Conservation (phyloP, 2,113 vertebrate species). For the Sturnira hondurensis region DNA sequence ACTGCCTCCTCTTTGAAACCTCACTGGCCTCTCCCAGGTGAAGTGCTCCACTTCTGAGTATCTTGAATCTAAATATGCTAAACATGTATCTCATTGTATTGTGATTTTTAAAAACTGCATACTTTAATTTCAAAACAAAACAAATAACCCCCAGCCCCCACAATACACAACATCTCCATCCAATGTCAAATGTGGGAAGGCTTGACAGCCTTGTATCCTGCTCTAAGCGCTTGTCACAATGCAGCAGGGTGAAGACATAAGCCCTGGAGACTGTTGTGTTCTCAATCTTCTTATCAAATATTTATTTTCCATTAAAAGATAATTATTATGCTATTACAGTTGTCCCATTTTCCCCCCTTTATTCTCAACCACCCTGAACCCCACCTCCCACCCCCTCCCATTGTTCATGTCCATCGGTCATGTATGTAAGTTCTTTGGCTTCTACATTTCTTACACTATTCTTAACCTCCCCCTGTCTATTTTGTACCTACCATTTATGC, state of each 20-base stretch:
- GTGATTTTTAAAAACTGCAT: conserved; percentile 7
- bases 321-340: too few species aligned
- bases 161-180: conserved; percentile 59
- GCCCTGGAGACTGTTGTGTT: conserved; percentile 93
- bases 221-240: conserved; percentile 93
- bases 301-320: conserved; percentile 52
- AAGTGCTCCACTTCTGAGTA: neutral
- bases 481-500: too few species aligned
- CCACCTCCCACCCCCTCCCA: too few species aligned
- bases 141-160: neutral
- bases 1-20: neutral
- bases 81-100: neutral
- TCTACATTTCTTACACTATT: too few species aligned
- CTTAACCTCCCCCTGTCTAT: too few species aligned
- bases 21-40: neutral
- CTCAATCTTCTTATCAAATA: conserved; percentile 89
- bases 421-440: too few species aligned
- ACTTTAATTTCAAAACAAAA: conserved; percentile 74
- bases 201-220: conserved; percentile 12
- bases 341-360: too few species aligned
- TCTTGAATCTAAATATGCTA: neutral
- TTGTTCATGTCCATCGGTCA: too few species aligned
- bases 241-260: conserved; percentile 95
- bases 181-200: neutral
- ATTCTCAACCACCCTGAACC: too few species aligned